A percentile compares a stretch with the other conserved stretches of the same genome.
These are phyloP conservation scores for Acrocephalus kingi DNA, from an alignment of 2,113 vertebrate species.

Conservation along the genomic window DNA sequence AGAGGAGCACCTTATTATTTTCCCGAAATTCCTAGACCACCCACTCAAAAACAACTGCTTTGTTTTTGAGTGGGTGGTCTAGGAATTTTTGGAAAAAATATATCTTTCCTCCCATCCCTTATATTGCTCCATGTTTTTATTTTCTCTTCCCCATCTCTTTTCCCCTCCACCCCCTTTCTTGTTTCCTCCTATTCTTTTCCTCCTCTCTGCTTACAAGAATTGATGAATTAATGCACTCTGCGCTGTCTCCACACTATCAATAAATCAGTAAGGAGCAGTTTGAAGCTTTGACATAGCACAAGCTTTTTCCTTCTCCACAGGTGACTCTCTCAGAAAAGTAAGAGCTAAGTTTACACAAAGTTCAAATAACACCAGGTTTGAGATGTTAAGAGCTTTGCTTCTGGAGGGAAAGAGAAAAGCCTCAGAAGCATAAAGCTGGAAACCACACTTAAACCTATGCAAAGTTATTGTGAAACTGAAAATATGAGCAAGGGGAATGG, in stretches of 20 bases:
- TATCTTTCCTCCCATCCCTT: background rate
- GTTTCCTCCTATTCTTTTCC: conserved; percentile 44
- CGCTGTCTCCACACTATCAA: background rate
- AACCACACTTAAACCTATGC: background rate
- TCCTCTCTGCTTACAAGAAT: background rate
- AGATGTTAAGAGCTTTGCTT: background rate
- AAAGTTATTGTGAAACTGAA: background rate
- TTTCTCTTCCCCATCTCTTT: background rate
- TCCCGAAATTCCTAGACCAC: background rate
- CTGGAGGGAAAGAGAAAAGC: background rate
- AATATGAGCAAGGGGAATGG: background rate
- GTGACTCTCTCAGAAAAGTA: background rate
- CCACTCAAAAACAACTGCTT: background rate
- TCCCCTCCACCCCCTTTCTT: background rate
- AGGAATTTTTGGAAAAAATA: background rate
- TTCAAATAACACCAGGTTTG: background rate
- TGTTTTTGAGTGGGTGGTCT: background rate
- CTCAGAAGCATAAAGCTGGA: background rate
- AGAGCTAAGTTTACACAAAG: background rate
- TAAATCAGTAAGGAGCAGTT: background rate
- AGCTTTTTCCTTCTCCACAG: background rate
- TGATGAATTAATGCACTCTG: background rate
- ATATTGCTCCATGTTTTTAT: background rate
- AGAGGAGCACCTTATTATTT: background rate
- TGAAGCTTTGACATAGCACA: background rate